A percentile compares a stretch with the other conserved stretches of the same genome.
Evolutionary conservation across 2,888 invertebrate species (phyloP).

Genomic region (Agriotes lineatus): DNA sequence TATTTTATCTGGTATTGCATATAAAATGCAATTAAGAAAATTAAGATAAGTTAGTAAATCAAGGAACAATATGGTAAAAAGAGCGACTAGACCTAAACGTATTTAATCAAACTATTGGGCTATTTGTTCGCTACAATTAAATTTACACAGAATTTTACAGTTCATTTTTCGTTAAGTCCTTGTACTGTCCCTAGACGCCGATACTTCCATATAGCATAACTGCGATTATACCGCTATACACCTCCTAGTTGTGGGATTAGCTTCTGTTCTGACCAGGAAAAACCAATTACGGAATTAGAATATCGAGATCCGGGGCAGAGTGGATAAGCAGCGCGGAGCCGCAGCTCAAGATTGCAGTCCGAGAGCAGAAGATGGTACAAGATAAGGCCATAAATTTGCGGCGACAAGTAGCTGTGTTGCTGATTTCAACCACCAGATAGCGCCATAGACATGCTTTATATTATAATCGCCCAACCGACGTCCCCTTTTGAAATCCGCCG

Average conservation of each 20-base stretch:
- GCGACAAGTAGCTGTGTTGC: constrained; percentile 61
- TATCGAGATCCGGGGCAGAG: constrained; percentile 32
- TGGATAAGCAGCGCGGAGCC: constrained; percentile 41
- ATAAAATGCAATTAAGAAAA: too few species aligned
- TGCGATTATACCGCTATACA: too few species aligned
- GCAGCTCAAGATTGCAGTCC: constrained; percentile 38
- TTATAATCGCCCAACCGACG: constrained; percentile 54
- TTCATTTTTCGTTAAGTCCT: too few species aligned
- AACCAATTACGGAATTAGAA: constrained; percentile 40
- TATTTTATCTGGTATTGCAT: too few species aligned
- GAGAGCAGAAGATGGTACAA: constrained; percentile 45
- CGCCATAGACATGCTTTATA: constrained; percentile 57
- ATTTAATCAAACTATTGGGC: background rate
- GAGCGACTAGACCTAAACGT: too few species aligned
- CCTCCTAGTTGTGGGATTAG: too few species aligned
- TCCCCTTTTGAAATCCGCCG: constrained; percentile 40
- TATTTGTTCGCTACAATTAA: too few species aligned
- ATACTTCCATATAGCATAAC: too few species aligned
- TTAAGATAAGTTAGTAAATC: too few species aligned
- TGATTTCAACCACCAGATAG: constrained; percentile 61
- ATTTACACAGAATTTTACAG: background rate
- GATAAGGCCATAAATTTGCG: constrained; percentile 58
- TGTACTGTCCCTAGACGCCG: too few species aligned
- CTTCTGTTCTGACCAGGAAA: background rate
- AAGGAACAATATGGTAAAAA: too few species aligned